Conservation (phyloP, 2,888 invertebrate species). For the Nephrotoma flavescens region DNA sequence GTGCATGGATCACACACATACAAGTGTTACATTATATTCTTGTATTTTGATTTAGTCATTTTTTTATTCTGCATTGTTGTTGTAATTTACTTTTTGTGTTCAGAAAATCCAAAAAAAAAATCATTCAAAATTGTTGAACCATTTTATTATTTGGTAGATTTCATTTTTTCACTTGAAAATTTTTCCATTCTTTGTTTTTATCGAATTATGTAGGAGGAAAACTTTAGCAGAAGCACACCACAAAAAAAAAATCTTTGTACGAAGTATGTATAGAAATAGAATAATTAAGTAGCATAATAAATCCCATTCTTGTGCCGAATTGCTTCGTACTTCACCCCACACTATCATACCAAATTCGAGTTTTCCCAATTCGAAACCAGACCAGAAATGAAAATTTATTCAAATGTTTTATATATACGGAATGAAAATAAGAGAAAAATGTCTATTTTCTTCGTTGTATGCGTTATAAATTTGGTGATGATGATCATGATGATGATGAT, state of each 20-base stretch:
- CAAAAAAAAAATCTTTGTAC: not conserved
- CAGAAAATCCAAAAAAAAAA: not conserved
- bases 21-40: not conserved
- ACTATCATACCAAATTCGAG: not conserved
- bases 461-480: not conserved
- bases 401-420: not conserved
- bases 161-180: not conserved
- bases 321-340: not conserved
- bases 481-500: not conserved
- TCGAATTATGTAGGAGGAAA: not conserved
- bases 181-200: not conserved
- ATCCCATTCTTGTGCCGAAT: not conserved
- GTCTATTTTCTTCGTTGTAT: not conserved
- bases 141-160: not conserved
- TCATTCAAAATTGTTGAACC: not conserved
- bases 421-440: not conserved
- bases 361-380: not conserved
- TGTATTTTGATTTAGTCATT: not conserved
- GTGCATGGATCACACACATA: not conserved
- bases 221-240: not conserved
- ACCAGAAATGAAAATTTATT: not conserved
- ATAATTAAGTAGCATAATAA: not conserved
- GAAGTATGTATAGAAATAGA: not conserved
- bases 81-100: not conserved
- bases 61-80: not conserved